A percentile compares a stretch with the other conserved stretches of the same genome.
Conservation (phyloP, 2,113 vertebrate species). For the Asarcornis scutulata region DNA sequence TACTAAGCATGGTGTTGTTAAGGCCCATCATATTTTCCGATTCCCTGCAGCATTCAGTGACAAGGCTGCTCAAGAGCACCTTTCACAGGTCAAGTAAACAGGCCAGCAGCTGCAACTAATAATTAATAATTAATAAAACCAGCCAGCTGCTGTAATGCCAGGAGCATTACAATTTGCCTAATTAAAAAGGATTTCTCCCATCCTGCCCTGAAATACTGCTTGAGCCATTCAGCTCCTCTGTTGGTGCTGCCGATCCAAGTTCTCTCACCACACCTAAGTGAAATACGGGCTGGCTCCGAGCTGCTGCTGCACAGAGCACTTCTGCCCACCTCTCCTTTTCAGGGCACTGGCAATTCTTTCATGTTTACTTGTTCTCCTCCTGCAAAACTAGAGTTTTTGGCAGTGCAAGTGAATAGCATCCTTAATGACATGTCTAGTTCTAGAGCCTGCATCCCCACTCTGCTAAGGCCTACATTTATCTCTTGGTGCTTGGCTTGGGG, state of each 20-base stretch:
- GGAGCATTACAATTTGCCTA: not conserved
- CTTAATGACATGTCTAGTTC: not conserved
- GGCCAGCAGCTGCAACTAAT: not conserved
- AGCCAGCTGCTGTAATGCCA: too few species aligned
- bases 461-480: not conserved
- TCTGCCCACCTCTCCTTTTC: not conserved
- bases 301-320: not conserved
- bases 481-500: not conserved
- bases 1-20: not conserved
- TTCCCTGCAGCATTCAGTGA: not conserved
- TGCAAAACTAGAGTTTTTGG: not conserved
- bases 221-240: not conserved
- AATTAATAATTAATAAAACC: too few species aligned
- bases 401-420: not conserved
- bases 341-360: not conserved
- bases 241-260: not conserved
- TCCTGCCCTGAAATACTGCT: not conserved
- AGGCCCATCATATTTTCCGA: not conserved
- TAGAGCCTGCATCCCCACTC: not conserved
- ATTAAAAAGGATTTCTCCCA: not conserved
- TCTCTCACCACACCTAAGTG: not conserved
- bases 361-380: not conserved
- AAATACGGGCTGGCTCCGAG: fast-evolving
- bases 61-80: not conserved
- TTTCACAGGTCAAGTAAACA: not conserved